Evolutionary conservation across 2,888 invertebrate species (phyloP), one percentile per base, ranked within the genome.

Genomic region (Neocrepidodera transversa): DNA sequence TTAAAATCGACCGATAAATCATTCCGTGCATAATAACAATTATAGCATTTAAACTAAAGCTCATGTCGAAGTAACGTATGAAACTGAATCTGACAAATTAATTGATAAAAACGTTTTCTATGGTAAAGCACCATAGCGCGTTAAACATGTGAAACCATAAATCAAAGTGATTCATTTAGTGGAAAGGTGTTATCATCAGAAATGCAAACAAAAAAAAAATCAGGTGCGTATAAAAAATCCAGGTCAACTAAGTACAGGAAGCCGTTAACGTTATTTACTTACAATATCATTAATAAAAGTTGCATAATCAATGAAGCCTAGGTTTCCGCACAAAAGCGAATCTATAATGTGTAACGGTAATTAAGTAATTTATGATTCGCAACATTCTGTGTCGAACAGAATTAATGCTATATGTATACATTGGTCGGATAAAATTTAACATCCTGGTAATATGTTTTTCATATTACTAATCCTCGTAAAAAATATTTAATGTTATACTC

Each of bases 161-260:
- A 32, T 32, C 32, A 32, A 32, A 32, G 13, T n/a, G 32, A 13
- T 32, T 32, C 11, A 32, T 32, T 32, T 2, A 13, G 3, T 30
- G 13, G 6, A 13, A 4, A 32, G 3, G 32, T 10, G 8, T 30
- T 28, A 28, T n/a, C 32, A 32, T 32, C 13, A 32, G 32, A n/a
- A 10, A 32, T 32, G 2, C 28, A 35, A 5, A 26, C 14, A 26
- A 28, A 13, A 45, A 26, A 45, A 45, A 45, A 45, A 1, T 16
- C 45, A 26, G 45, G 45, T 45, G 45, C 20, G 18, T 23, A 13
- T 26, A 28, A 26, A 26, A 45, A 14, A 45, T 16, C n/a, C 45
- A 14, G 45, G 45, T 45, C 45, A 45, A 26, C 18, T 45, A 26
- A 28, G 28, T 45, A 45, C 45, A 45, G 45, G 45, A 45, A 45